phyloP scores from a whole-genome alignment of 1,140 invertebrate species.

The Zaprionus taronus region DNA sequence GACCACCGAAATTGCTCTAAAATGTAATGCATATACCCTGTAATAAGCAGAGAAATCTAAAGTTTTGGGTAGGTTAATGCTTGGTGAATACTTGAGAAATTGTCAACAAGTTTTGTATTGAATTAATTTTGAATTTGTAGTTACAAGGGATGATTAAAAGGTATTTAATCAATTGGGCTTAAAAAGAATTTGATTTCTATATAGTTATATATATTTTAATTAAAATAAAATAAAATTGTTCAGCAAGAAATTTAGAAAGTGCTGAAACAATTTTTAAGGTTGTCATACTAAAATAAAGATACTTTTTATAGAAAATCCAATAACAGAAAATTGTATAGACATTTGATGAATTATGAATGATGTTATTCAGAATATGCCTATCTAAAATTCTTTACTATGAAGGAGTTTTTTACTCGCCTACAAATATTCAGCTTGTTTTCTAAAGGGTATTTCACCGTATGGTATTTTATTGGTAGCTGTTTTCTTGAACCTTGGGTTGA shows the following conservation, averaged over 20 bases:
- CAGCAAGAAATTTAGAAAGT: too few species aligned
- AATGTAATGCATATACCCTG: slow-evolving; percentile 26
- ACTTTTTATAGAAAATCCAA: too few species aligned
- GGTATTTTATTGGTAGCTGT: not conserved
- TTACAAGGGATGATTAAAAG: too few species aligned
- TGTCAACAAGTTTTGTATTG: not conserved
- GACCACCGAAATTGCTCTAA: slow-evolving; percentile 70
- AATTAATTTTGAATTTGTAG: not conserved
- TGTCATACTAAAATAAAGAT: too few species aligned
- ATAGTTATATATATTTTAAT: too few species aligned
- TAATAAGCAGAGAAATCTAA: not conserved
- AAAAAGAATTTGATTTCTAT: too few species aligned
- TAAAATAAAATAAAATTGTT: too few species aligned
- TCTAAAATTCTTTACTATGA: not conserved
- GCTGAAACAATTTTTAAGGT: too few species aligned
- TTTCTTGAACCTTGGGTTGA: slow-evolving; percentile 12
- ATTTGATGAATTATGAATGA: too few species aligned
- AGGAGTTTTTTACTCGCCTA: not conserved
- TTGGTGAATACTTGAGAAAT: not conserved
- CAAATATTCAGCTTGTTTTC: not conserved
- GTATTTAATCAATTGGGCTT: too few species aligned
- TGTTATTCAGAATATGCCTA: too few species aligned
- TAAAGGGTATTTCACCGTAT: slow-evolving; percentile 16
- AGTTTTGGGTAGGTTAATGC: not conserved
- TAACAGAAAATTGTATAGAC: too few species aligned